Evolutionary conservation across 2,797 vertebrate species (phyloP).

Genomic region (Silurus lanzhouensis): DNA sequence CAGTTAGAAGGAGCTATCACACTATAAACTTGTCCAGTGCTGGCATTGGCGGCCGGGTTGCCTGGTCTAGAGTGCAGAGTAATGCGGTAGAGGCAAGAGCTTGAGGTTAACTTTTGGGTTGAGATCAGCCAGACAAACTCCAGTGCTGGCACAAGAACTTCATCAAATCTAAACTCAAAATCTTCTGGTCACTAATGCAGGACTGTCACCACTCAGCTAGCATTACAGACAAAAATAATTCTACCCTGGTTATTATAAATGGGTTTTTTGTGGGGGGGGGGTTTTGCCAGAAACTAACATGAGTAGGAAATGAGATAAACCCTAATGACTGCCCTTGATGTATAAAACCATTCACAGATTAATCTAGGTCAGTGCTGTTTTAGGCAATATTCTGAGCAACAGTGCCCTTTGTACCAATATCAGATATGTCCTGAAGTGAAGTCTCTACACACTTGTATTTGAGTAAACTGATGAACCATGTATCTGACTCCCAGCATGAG

Average conservation of each 20-base stretch:
- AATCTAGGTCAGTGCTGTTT: slow-evolving; percentile 28
- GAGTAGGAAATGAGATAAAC: neutral
- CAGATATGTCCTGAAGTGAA: slow-evolving; percentile 14
- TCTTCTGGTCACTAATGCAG: neutral
- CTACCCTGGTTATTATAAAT: neutral
- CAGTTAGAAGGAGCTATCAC: no score
- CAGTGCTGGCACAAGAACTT: neutral
- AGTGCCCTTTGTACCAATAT: slow-evolving; percentile 3
- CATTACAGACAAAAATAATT: neutral
- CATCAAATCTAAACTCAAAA: neutral
- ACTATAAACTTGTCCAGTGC: no score
- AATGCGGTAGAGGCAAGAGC: no score
- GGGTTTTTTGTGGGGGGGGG: neutral
- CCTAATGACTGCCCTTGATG: slow-evolving; percentile 4
- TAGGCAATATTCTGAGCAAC: neutral
- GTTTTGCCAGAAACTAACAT: neutral
- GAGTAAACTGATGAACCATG: slow-evolving; percentile 33
- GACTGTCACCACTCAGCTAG: neutral
- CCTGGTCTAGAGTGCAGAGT: no score
- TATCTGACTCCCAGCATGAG: slow-evolving; percentile 18
- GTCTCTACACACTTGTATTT: slow-evolving; percentile 26
- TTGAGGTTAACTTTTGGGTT: no score
- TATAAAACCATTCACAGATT: neutral
- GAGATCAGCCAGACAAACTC: no score
- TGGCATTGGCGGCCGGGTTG: no score